phyloP scores from a whole-genome alignment of 2,888 invertebrate genomes.

The Diplazon laetatorius region DNA sequence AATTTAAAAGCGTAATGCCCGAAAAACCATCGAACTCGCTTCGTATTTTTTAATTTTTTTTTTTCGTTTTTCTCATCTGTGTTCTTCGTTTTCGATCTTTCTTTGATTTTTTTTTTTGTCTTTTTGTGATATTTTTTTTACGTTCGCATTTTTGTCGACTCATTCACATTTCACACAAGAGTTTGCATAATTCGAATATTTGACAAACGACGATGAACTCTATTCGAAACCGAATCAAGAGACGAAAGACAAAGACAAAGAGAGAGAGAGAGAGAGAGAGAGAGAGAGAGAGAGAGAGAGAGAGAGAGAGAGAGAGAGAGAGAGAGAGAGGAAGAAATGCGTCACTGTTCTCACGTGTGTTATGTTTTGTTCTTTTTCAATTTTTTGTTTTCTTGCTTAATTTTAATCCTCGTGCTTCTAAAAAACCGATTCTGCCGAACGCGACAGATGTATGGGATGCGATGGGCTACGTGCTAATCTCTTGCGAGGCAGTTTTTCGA shows the following conservation, averaged over 20 bases:
- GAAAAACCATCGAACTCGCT: too few species aligned
- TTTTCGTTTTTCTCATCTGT: not conserved
- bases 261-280: too few species aligned
- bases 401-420: constrained; percentile 80
- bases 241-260: too few species aligned
- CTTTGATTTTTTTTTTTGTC: not conserved
- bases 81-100: constrained; percentile 12
- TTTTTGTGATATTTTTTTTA: constrained; percentile 13
- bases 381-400: constrained; percentile 13
- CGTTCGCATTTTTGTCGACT: constrained; percentile 20
- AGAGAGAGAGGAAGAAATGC: too few species aligned
- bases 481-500: constrained; percentile 97
- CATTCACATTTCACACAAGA: too few species aligned
- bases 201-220: too few species aligned
- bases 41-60: too few species aligned
- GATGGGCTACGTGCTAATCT: constrained; percentile 98
- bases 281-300: too few species aligned
- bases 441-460: constrained; percentile 97
- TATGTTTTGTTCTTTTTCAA: not conserved
- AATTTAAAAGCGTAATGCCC: too few species aligned
- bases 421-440: constrained; percentile 98
- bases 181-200: too few species aligned
- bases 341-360: not conserved
- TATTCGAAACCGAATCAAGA: too few species aligned
- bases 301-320: too few species aligned